phyloP scores from a whole-genome alignment of 2,888 invertebrate species.

The Conomelus anceps region DNA sequence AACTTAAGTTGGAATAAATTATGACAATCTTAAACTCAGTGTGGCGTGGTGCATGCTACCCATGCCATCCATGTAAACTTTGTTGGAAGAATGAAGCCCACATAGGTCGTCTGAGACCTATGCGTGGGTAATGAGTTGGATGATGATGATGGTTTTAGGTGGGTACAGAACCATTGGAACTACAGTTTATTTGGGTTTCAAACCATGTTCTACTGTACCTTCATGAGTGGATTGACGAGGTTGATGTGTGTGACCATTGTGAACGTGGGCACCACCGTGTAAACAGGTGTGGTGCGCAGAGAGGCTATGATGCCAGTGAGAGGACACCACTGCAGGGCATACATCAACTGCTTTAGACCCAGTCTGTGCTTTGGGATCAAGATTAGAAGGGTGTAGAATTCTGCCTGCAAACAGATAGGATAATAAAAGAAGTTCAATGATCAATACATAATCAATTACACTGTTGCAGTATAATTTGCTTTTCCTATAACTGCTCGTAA shows the following conservation, averaged over 20 bases:
- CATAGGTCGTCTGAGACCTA: too few species aligned
- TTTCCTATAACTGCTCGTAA: too few species aligned
- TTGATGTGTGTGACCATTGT: constrained; percentile 70
- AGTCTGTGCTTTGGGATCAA: constrained; percentile 57
- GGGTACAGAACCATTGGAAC: too few species aligned
- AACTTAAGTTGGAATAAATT: too few species aligned
- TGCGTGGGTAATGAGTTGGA: too few species aligned
- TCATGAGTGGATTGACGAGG: constrained; percentile 71
- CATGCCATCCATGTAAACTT: background rate
- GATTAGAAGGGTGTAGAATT: constrained; percentile 67
- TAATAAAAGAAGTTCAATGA: too few species aligned
- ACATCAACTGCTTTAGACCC: constrained; percentile 56
- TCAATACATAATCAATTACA: too few species aligned
- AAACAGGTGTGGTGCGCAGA: constrained; percentile 62
- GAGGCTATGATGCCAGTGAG: constrained; percentile 61
- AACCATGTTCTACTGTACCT: constrained; percentile 40
- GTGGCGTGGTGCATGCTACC: background rate
- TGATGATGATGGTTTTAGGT: too few species aligned
- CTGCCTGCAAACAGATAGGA: constrained; percentile 40
- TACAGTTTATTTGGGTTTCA: too few species aligned
- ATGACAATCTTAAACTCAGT: too few species aligned
- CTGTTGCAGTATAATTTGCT: too few species aligned
- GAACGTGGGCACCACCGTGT: constrained; percentile 73
- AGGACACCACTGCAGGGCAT: constrained; percentile 54
- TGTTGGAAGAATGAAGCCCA: too few species aligned